Percentiles rank a stretch among this genome's conserved stretches.
phyloP scores from a whole-genome alignment of 2,113 vertebrate species.

The Carollia perspicillata region DNA sequence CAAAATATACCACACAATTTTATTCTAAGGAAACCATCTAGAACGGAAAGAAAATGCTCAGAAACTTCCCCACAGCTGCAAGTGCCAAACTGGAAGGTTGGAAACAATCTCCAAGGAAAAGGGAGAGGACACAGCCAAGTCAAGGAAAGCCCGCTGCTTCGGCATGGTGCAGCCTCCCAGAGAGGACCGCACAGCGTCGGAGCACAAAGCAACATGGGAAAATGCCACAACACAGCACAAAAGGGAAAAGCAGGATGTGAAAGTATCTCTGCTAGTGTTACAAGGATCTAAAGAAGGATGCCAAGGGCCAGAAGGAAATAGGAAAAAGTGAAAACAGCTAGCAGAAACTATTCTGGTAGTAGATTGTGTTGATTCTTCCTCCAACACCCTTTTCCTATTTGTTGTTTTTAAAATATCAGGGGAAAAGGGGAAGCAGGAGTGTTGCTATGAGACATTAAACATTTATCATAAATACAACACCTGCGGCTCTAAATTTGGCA shows the following conservation, averaged over 20 bases:
- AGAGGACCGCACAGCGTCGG: not conserved
- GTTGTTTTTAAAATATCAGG: not conserved
- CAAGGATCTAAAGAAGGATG: not conserved
- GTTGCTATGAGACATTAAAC: not conserved
- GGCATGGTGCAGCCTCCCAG: not conserved
- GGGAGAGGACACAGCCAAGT: not conserved
- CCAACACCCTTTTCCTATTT: not conserved
- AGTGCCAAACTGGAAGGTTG: not conserved
- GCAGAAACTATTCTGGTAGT: not conserved
- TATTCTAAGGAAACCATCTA: not conserved
- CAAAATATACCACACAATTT: not conserved
- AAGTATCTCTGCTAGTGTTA: not conserved
- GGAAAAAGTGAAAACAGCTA: conserved; percentile 33
- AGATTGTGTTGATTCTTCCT: not conserved
- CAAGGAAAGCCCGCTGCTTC: not conserved
- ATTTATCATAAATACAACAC: not conserved
- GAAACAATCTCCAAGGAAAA: not conserved
- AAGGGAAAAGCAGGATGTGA: not conserved
- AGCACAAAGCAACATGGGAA: not conserved
- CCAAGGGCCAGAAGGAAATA: conserved; percentile 32
- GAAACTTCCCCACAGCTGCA: not conserved
- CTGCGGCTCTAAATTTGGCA: not conserved
- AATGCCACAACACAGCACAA: not conserved
- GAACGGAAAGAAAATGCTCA: conserved; percentile 16
- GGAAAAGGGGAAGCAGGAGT: not conserved